Evolutionary conservation across 1,140 invertebrate species (phyloP).

Genomic region (Ericerus pela): DNA sequence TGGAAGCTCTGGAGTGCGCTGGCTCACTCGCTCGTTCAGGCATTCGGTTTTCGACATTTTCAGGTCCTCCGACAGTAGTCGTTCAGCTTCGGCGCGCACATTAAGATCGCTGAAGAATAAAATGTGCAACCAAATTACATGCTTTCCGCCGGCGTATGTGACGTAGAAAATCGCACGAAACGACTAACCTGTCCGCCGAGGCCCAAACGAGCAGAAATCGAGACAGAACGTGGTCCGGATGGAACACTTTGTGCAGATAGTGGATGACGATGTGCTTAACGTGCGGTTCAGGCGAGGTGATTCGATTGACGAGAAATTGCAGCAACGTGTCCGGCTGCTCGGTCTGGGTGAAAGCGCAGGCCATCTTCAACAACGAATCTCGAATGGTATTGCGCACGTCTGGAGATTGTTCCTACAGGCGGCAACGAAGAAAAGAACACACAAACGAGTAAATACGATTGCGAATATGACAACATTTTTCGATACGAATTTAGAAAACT

Average conservation of each 20-base stretch:
- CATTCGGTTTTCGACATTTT: constrained; percentile 23
- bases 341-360: constrained; percentile 40
- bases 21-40: constrained; percentile 11
- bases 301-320: constrained; percentile 41
- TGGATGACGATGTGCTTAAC: constrained; percentile 66
- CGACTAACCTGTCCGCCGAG: constrained; percentile 57
- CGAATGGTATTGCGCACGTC: constrained; percentile 50
- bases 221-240: constrained; percentile 60
- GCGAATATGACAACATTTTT: too few relatives aligned
- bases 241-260: constrained; percentile 67
- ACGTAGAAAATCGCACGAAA: constrained; percentile 1
- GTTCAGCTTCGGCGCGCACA: constrained; percentile 53
- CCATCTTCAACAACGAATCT: constrained; percentile 53
- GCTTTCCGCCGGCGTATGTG: background rate
- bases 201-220: constrained; percentile 70
- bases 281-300: constrained; percentile 49
- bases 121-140: background rate
- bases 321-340: constrained; percentile 32
- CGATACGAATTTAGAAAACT: too few relatives aligned
- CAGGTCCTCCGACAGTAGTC: constrained; percentile 46
- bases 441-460: background rate
- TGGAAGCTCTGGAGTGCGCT: constrained; percentile 40
- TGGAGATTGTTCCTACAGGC: constrained; percentile 31
- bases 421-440: background rate
- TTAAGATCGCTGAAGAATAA: constrained; percentile 51